These are phyloP conservation scores for Spermophilus dauricus DNA, from an alignment of 2,113 vertebrate species.

Conservation along the genomic window DNA sequence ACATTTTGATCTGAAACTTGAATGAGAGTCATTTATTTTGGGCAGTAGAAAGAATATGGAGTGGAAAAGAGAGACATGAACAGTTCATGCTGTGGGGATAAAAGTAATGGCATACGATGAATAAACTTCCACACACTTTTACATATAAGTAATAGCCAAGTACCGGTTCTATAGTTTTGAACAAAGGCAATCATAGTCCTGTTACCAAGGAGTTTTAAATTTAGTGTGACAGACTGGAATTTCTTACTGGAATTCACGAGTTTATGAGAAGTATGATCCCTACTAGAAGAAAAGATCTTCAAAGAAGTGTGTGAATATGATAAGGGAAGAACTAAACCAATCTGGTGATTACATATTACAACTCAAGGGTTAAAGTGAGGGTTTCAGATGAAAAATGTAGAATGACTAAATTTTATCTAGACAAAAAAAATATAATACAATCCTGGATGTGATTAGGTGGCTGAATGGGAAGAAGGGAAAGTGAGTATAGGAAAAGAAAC, in stretches of 20 bases:
- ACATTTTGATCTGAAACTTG: background rate
- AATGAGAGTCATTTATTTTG: background rate
- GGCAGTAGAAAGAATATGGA: rapidly evolving
- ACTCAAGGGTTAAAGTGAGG: background rate
- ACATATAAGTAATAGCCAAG: background rate
- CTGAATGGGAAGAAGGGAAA: background rate
- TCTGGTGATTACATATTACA: background rate
- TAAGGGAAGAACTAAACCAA: background rate
- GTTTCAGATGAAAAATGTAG: background rate
- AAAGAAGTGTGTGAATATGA: background rate
- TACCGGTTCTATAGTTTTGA: background rate
- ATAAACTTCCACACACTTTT: background rate
- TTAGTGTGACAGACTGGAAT: background rate
- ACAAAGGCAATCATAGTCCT: background rate
- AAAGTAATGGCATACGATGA: background rate
- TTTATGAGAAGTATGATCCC: background rate
- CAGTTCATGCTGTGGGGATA: background rate
- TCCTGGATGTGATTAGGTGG: background rate
- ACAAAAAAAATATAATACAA: background rate
- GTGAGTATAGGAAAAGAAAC: background rate
- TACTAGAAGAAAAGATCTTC: background rate
- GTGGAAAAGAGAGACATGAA: background rate
- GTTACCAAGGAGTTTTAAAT: background rate
- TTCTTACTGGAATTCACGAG: background rate
- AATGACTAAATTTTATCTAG: background rate